Percentiles rank a stretch among this genome's conserved stretches.
Conservation (phyloP, 2,797 vertebrate genomes). For the Acrocephalus scirpaceus region DNA sequence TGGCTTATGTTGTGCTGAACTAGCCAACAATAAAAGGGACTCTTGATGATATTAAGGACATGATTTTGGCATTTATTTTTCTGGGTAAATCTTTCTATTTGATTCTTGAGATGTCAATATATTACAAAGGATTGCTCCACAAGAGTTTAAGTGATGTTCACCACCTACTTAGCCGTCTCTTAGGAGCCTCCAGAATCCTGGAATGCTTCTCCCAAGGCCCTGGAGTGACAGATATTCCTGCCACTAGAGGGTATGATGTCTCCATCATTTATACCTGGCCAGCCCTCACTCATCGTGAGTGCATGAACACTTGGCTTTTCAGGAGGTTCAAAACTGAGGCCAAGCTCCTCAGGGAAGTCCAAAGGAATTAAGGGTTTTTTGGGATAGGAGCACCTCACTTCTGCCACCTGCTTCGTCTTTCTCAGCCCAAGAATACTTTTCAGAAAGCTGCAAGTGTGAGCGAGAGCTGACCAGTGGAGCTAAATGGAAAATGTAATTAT, state of each 20-base stretch:
- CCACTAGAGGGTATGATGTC: constrained; percentile 53
- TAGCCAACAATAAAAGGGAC: neutral
- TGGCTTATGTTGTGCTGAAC: neutral
- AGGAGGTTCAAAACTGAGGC: neutral
- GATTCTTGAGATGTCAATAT: neutral
- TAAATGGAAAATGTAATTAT: neutral
- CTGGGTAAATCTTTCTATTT: neutral
- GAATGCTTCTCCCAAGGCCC: neutral
- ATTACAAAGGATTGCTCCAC: neutral
- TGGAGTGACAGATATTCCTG: neutral
- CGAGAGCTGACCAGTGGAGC: neutral
- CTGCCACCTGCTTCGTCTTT: neutral
- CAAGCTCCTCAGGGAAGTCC: neutral
- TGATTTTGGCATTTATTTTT: accelerated
- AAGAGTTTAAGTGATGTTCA: neutral
- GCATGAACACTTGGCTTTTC: neutral
- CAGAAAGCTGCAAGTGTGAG: neutral
- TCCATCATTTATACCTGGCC: neutral
- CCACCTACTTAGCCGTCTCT: accelerated
- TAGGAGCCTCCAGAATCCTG: neutral
- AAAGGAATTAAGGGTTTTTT: neutral
- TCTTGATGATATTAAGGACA: neutral
- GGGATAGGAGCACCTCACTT: neutral
- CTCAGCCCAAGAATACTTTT: neutral
- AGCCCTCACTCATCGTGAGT: neutral